Conservation (phyloP, 2,888 invertebrate genomes). For the Tridacna gigas region DNA sequence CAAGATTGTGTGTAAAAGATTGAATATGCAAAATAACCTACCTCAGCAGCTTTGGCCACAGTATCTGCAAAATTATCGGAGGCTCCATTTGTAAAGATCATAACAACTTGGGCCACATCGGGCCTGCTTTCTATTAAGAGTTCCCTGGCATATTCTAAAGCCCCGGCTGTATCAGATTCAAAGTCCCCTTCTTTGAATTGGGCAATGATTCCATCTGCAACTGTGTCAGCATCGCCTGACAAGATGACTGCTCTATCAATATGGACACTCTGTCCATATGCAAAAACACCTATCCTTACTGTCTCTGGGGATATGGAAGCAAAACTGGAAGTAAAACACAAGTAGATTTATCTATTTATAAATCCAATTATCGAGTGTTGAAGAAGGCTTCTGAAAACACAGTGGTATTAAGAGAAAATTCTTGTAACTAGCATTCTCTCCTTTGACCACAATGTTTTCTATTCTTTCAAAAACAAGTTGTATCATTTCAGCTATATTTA, state of each 20-base stretch:
- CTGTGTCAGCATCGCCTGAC: background rate
- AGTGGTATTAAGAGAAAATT: background rate
- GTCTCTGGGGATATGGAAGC: background rate
- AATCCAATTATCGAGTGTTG: background rate
- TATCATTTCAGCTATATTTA: too few species aligned
- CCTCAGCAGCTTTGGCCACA: background rate
- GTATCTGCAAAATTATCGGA: background rate
- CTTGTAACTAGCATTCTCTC: background rate
- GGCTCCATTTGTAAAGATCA: constrained; percentile 38
- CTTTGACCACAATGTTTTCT: background rate
- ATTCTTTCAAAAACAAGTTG: too few species aligned
- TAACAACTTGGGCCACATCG: background rate
- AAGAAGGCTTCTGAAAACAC: background rate
- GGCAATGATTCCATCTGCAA: background rate
- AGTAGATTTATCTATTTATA: background rate
- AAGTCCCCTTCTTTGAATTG: background rate
- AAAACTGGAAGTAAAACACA: background rate
- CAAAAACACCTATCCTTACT: constrained; percentile 15
- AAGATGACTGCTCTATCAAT: background rate
- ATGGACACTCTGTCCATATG: background rate
- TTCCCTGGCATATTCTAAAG: constrained; percentile 5
- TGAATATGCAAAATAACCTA: background rate
- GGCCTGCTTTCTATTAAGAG: constrained; percentile 15
- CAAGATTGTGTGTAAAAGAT: too few species aligned
- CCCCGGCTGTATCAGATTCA: constrained; percentile 25